Evolutionary conservation across 2,888 invertebrate genomes (phyloP), one percentile per base, ranked within the genome.

Genomic region (Agrypnus murinus): DNA sequence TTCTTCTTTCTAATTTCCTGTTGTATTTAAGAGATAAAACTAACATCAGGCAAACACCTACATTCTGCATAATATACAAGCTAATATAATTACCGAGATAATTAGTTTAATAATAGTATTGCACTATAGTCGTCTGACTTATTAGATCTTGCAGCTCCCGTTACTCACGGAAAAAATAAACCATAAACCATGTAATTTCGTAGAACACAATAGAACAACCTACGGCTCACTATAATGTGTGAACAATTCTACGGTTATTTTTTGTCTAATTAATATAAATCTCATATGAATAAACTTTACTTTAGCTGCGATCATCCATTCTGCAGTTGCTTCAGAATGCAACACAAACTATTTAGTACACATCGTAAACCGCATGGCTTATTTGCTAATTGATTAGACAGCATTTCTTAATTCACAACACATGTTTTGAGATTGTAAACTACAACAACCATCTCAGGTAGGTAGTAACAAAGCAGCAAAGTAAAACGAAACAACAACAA

Each of bases 311-410:
- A 15, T 43, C 43, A 25, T 14, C 14, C 1, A 43, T 43, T 43
- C n/a, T 12, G 43, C 43, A 43, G 14, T 6, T 43, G 43, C 43
- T 43, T 43, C 14, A 15, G 43, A 43, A 43, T 43, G 43, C 43
- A 43, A 43, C 25, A 25, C 2, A 43, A 43, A 43, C 14, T 14
- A 25, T 25, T 25, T 25, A 25, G 43, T 43, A 43, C 14, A 43
- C 14, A 43, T 43, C 7, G 7, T 15, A 43, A 43, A 43, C 43
- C 1, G 15, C 43, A 43, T 43, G 43, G 15, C 14, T 25, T 25
- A 25, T 25, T 25, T 25, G 5, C 25, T 25, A 5, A 25, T 25
- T 25, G 25, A 25, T 25, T 25, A 25, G 25, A 25, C n/a, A n/a
- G n/a, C n/a, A n/a, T n/a, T n/a, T n/a, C n/a, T n/a, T n/a, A n/a